Conservation (phyloP, 2,113 vertebrate species). For the Paratilapia polleni region DNA sequence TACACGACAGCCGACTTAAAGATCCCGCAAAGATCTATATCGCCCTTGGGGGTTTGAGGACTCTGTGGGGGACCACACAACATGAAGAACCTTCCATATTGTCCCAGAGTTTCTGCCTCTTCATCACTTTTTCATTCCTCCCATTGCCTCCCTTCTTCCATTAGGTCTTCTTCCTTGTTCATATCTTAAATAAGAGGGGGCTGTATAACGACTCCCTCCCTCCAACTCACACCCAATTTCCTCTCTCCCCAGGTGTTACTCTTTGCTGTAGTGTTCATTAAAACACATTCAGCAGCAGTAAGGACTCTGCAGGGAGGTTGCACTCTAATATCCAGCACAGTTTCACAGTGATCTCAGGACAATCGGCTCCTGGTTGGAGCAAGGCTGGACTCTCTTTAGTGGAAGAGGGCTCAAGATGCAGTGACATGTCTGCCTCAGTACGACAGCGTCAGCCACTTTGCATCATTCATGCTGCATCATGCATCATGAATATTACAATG, state of each 20-base stretch:
- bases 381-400: constrained; percentile 10
- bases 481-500: constrained; percentile 54
- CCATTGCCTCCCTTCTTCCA: constrained; percentile 2
- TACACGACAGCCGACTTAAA: constrained; percentile 32
- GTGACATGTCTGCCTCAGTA: constrained; percentile 23
- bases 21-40: constrained; percentile 32
- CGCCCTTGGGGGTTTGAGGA: constrained; percentile 27
- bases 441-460: constrained; percentile 26
- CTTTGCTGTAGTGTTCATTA: constrained; percentile 68
- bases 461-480: constrained; percentile 48
- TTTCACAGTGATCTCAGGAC: constrained; percentile 40
- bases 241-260: constrained; percentile 64
- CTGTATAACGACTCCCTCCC: constrained; percentile 30
- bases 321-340: constrained; percentile 55
- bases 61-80: constrained; percentile 56
- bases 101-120: constrained; percentile 55
- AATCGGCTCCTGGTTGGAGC: background rate
- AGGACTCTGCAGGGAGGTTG: constrained; percentile 58
- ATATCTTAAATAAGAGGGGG: constrained; percentile 58
- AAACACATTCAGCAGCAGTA: constrained; percentile 62
- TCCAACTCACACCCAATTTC: constrained; percentile 54
- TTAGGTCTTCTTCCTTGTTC: constrained; percentile 32
- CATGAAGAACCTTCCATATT: constrained; percentile 54
- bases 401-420: constrained; percentile 24
- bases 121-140: constrained; percentile 67